These are phyloP conservation scores for Poicephalus gulielmi DNA, from an alignment of 2,113 vertebrate species.

Conservation along the genomic window DNA sequence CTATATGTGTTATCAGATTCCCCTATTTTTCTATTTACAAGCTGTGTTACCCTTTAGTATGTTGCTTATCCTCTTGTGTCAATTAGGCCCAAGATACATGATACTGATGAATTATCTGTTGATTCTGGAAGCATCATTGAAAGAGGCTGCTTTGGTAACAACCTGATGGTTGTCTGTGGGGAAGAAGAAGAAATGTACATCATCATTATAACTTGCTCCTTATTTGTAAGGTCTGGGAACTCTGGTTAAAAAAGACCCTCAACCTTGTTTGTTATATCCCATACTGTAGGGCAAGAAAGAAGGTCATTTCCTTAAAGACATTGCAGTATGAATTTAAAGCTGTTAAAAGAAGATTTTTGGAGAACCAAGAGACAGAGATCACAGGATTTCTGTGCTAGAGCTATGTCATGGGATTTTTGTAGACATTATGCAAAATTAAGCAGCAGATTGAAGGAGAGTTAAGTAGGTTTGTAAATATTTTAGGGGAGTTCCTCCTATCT, in stretches of 20 bases:
- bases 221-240: background rate
- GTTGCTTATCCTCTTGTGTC: background rate
- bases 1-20: background rate
- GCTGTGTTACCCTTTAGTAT: background rate
- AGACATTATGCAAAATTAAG: background rate
- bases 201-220: background rate
- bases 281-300: background rate
- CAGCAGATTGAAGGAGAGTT: background rate
- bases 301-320: background rate
- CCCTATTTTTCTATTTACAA: background rate
- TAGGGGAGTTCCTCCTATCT: background rate
- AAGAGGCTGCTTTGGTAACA: background rate
- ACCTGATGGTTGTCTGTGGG: background rate
- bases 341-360: background rate
- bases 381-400: background rate
- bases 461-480: background rate
- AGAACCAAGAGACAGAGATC: background rate
- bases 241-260: background rate
- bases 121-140: background rate
- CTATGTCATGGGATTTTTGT: background rate
- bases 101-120: conserved; percentile 20
- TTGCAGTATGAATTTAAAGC: background rate
- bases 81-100: background rate
- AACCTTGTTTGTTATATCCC: background rate
- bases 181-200: background rate